These are phyloP conservation scores for Galerucella nymphaeae DNA, from an alignment of 2,888 invertebrate genomes.

Conservation along the genomic window DNA sequence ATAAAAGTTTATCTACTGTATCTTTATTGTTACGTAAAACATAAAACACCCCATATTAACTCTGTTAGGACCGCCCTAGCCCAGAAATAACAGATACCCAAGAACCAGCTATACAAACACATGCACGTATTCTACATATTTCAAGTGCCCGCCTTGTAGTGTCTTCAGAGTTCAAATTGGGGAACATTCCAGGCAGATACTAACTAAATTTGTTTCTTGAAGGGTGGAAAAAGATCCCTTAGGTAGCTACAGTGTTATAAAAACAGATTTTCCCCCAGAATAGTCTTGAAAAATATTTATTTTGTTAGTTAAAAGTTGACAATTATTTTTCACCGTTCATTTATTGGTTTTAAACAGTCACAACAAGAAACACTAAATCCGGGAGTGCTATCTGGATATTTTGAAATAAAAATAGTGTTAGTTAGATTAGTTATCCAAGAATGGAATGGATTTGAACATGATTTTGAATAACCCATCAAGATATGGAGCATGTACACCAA, in stretches of 20 bases:
- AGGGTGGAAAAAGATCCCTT: not conserved
- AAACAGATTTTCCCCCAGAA: not conserved
- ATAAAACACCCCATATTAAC: constrained; percentile 22
- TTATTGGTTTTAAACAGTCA: too few relatives aligned
- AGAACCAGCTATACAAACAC: constrained; percentile 14
- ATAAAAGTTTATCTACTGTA: constrained; percentile 17
- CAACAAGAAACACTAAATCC: too few relatives aligned
- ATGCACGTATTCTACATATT: constrained; percentile 12
- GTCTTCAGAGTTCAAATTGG: not conserved
- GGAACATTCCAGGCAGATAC: not conserved
- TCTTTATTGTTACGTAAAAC: constrained; percentile 21
- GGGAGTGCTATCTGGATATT: too few relatives aligned
- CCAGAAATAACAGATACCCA: constrained; percentile 20
- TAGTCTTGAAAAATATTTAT: too few relatives aligned
- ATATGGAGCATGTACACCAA: too few relatives aligned
- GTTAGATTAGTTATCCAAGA: too few relatives aligned
- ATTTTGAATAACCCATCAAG: too few relatives aligned
- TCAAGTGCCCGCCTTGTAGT: not conserved
- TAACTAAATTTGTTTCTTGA: constrained; percentile 2
- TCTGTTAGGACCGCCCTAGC: constrained; percentile 1
- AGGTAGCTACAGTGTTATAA: not conserved
- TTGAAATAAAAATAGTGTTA: too few relatives aligned
- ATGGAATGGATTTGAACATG: too few relatives aligned
- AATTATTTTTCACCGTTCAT: too few relatives aligned
- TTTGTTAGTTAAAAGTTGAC: too few relatives aligned